Percentiles rank a stretch among this genome's conserved stretches.
Evolutionary conservation across 2,113 vertebrate genomes (phyloP).

Genomic region (Ciconia boyciana): DNA sequence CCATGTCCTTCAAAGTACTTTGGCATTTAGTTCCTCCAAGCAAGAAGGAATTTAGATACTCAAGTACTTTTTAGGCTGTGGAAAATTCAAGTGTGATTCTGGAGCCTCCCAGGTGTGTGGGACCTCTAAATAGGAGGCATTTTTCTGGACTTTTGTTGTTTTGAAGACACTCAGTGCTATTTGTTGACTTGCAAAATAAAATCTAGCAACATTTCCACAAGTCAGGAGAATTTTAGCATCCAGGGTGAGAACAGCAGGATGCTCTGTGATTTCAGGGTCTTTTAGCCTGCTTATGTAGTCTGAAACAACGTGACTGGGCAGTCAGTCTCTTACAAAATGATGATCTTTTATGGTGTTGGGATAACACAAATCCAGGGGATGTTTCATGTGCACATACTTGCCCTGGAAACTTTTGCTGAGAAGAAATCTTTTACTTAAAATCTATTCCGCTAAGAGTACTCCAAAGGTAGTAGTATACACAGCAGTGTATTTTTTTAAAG

Average conservation of each 20-base stretch:
- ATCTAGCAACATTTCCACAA: not conserved
- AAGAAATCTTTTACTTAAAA: not conserved
- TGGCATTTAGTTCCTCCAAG: not conserved
- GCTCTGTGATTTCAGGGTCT: not conserved
- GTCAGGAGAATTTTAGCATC: not conserved
- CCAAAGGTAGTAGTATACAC: not conserved
- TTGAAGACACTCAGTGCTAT: not conserved
- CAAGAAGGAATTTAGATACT: not conserved
- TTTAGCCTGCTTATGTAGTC: not conserved
- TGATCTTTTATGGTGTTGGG: not conserved
- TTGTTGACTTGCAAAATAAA: not conserved
- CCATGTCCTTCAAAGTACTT: not conserved
- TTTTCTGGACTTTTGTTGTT: not conserved
- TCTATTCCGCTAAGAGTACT: not conserved
- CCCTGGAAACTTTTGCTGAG: not conserved
- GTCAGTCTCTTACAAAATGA: not conserved
- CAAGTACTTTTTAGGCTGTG: not conserved
- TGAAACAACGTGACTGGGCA: not conserved
- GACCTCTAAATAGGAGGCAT: not conserved
- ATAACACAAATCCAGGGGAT: not conserved
- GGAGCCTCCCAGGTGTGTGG: not conserved
- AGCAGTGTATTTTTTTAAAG: not conserved
- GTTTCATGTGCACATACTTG: fast-evolving
- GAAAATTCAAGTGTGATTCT: not conserved
- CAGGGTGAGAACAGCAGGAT: not conserved